phyloP scores from a whole-genome alignment of 2,797 vertebrate genomes.

The Girardinus metallicus region DNA sequence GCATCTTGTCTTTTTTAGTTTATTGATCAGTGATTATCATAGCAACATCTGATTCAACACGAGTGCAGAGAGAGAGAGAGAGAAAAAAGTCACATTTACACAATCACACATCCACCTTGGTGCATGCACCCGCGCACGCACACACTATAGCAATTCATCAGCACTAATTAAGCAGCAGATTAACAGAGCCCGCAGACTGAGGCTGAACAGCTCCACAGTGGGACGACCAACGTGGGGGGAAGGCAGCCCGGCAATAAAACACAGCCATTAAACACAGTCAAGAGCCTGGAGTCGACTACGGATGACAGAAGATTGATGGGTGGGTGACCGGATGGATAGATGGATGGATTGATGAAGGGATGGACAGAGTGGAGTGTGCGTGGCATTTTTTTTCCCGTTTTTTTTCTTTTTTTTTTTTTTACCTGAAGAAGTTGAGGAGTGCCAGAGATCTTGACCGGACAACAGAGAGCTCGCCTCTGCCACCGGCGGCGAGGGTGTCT shows the following conservation, averaged over 20 bases:
- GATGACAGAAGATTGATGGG: constrained; percentile 63
- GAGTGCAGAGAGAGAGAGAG: constrained; percentile 27
- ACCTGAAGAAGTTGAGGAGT: constrained; percentile 93
- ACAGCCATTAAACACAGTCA: constrained; percentile 64
- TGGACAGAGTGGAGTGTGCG: constrained; percentile 50
- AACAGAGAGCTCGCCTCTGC: constrained; percentile 62
- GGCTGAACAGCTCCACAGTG: constrained; percentile 65
- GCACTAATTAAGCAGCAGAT: constrained; percentile 82
- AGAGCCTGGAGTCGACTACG: constrained; percentile 59
- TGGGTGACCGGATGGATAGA: constrained; percentile 34
- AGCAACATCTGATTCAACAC: constrained; percentile 43
- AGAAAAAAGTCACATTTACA: constrained; percentile 26
- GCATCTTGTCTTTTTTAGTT: constrained; percentile 74
- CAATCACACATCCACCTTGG: constrained; percentile 16
- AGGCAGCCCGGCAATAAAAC: constrained; percentile 67
- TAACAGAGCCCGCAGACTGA: constrained; percentile 70
- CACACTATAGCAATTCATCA: constrained; percentile 74
- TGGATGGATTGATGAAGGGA: constrained; percentile 50
- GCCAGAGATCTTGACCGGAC: constrained; percentile 81
- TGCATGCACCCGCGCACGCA: constrained; percentile 16
- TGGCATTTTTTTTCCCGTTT: constrained; percentile 47
- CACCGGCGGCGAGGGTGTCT: constrained; percentile 64
- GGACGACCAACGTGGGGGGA: constrained; percentile 60
- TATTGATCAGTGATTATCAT: constrained; percentile 65
- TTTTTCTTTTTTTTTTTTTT: constrained; percentile 72